These are phyloP conservation scores for Hystrix cristata DNA, from an alignment of 2,113 vertebrate genomes.

Conservation along the genomic window DNA sequence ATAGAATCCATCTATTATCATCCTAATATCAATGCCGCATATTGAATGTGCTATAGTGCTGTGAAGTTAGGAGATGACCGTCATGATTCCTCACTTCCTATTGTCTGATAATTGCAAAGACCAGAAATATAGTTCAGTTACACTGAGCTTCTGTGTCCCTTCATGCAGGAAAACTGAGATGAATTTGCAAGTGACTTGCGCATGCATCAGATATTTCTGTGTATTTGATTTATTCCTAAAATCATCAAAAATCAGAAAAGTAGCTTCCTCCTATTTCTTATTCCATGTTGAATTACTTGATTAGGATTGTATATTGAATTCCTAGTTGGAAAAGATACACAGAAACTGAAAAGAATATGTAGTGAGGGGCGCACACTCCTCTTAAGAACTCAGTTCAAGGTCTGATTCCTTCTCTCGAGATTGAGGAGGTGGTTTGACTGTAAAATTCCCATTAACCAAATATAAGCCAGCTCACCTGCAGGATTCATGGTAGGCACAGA, in stretches of 20 bases:
- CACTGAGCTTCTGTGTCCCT: neutral
- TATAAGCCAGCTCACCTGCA: slow-evolving; percentile 85
- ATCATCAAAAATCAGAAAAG: slow-evolving; percentile 21
- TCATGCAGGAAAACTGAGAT: neutral
- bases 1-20: too few relatives aligned
- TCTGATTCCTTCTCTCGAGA: slow-evolving; percentile 85
- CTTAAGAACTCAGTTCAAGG: slow-evolving; percentile 75
- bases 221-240: slow-evolving; percentile 31
- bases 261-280: neutral
- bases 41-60: neutral
- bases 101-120: neutral
- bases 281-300: slow-evolving; percentile 8
- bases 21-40: neutral
- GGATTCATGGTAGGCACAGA: slow-evolving; percentile 81
- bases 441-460: slow-evolving; percentile 88
- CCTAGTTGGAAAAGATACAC: neutral
- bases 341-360: slow-evolving; percentile 36
- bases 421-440: slow-evolving; percentile 86
- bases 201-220: neutral
- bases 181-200: neutral
- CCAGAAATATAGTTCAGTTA: neutral
- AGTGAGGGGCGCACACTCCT: neutral
- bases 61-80: neutral
- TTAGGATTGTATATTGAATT: neutral
- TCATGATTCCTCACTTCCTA: neutral